Evolutionary conservation across 2,113 vertebrate genomes (phyloP).

Genomic region (Corythoichthys haematopterus): DNA sequence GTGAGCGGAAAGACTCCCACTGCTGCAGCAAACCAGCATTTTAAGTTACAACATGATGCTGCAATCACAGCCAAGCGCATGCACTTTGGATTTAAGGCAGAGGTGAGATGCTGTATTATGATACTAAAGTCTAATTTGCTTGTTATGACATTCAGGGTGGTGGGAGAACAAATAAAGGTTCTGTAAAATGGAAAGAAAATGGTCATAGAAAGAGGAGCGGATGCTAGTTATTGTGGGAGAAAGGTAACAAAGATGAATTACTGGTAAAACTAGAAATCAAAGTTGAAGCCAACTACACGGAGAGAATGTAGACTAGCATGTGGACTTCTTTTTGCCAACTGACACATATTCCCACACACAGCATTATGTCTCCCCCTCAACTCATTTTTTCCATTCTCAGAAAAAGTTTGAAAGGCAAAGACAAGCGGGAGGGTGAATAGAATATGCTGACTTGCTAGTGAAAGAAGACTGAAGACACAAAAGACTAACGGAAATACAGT

Average conservation of each 20-base stretch:
- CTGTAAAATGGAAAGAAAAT: constrained; percentile 48
- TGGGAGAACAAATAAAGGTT: constrained; percentile 36
- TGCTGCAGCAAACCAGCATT: constrained; percentile 37
- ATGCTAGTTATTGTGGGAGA: constrained; percentile 15
- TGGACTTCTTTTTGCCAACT: constrained; percentile 56
- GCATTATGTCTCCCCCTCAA: constrained; percentile 5
- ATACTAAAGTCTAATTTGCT: constrained; percentile 53
- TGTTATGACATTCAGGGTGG: constrained; percentile 22
- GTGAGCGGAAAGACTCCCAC: constrained; percentile 36
- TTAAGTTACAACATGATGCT: constrained; percentile 28
- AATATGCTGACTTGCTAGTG: constrained; percentile 65
- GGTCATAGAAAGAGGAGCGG: constrained; percentile 38
- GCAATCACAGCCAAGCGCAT: neutral
- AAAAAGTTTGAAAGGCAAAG: constrained; percentile 34
- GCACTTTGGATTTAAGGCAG: constrained; percentile 21
- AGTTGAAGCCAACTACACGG: constrained; percentile 31
- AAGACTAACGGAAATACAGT: constrained; percentile 42
- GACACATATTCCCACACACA: constrained; percentile 60
- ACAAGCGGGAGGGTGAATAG: constrained; percentile 24
- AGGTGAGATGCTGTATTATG: constrained; percentile 13
- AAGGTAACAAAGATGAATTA: constrained; percentile 5
- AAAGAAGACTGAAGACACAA: constrained; percentile 25
- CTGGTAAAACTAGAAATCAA: neutral
- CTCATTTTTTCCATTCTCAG: constrained; percentile 54
- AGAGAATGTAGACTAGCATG: constrained; percentile 27